These are phyloP conservation scores for Odontomyia ornata DNA, from an alignment of 2,888 invertebrate species.

Conservation along the genomic window DNA sequence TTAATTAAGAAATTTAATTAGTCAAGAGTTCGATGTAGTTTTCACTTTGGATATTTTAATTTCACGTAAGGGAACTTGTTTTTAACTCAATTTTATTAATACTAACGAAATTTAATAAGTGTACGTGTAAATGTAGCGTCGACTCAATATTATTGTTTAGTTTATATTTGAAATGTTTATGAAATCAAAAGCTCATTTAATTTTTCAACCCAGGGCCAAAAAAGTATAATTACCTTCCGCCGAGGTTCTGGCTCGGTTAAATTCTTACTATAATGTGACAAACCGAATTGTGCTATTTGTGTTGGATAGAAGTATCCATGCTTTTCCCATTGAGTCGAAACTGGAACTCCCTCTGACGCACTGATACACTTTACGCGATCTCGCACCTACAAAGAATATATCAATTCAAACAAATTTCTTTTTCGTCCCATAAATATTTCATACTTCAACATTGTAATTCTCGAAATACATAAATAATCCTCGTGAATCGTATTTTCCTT, in stretches of 20 bases:
- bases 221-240: conserved; percentile 65
- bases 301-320: conserved; percentile 97
- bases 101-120: too few relatives aligned
- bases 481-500: conserved; percentile 85
- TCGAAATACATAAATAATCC: conserved; percentile 97
- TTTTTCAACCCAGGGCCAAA: too few relatives aligned
- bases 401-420: neutral
- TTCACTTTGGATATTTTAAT: too few relatives aligned
- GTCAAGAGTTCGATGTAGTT: too few relatives aligned
- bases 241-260: conserved; percentile 85
- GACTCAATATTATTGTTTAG: too few relatives aligned
- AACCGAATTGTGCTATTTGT: conserved; percentile 97
- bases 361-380: conserved; percentile 96
- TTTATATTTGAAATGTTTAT: too few relatives aligned
- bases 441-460: conserved; percentile 94
- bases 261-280: conserved; percentile 97
- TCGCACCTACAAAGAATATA: conserved; percentile 66
- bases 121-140: too few relatives aligned
- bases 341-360: conserved; percentile 91
- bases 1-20: neutral
- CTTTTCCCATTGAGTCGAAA: conserved; percentile 97
- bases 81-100: too few relatives aligned
- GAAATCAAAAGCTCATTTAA: too few relatives aligned
- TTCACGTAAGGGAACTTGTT: too few relatives aligned
- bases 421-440: neutral